A percentile compares a stretch with the other conserved stretches of the same genome.
These are phyloP conservation scores for Dimorphilus gyrociliatus DNA, from an alignment of 2,888 invertebrate species.

Conservation along the genomic window DNA sequence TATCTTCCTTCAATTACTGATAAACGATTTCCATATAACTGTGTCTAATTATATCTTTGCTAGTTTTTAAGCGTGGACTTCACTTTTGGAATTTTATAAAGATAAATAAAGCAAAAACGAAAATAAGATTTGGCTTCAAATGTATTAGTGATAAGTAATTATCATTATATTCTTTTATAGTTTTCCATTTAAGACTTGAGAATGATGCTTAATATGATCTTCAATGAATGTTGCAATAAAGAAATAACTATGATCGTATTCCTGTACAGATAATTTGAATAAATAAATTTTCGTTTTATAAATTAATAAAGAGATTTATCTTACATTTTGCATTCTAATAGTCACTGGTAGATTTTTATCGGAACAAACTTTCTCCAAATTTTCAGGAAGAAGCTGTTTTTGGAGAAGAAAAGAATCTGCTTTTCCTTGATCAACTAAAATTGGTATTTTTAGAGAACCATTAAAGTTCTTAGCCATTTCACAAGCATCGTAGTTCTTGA, in stretches of 20 bases:
- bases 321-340: slow-evolving; percentile 31
- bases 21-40: no score
- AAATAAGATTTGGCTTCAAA: no score
- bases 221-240: slow-evolving; percentile 77
- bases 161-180: no score
- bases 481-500: no score
- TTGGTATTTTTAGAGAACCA: neutral
- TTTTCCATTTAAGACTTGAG: slow-evolving; percentile 46
- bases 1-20: no score
- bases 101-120: no score
- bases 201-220: slow-evolving; percentile 80
- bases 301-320: slow-evolving; percentile 4
- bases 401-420: slow-evolving; percentile 61
- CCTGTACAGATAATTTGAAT: slow-evolving; percentile 34
- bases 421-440: slow-evolving; percentile 52
- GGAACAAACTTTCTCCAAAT: slow-evolving; percentile 56
- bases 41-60: no score
- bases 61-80: no score
- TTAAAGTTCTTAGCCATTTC: neutral
- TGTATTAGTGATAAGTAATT: no score
- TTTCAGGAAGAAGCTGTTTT: slow-evolving; percentile 65
- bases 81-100: no score
- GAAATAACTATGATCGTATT: slow-evolving; percentile 88
- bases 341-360: slow-evolving; percentile 46
- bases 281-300: neutral